Percentiles rank a stretch among this genome's conserved stretches.
These are phyloP conservation scores for Bombus fervidus DNA, from an alignment of 1,140 invertebrate species.

Conservation along the genomic window DNA sequence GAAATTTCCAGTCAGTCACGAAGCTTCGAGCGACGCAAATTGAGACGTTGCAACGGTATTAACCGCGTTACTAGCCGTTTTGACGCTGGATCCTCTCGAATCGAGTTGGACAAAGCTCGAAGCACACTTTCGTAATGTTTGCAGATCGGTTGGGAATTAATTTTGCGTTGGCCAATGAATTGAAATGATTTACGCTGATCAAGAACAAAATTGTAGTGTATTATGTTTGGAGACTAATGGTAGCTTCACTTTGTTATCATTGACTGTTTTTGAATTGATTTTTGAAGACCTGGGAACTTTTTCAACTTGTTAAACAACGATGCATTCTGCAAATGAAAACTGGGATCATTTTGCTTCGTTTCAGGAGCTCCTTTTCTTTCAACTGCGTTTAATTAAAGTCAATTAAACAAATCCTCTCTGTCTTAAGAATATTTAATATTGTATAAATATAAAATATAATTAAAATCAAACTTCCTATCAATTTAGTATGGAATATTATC, in stretches of 20 bases:
- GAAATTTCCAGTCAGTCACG: not conserved
- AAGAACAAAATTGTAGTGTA: not conserved
- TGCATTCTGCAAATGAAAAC: too few relatives aligned
- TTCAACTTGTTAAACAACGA: too few relatives aligned
- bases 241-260: not conserved
- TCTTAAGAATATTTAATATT: too few relatives aligned
- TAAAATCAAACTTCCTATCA: too few relatives aligned
- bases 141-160: not conserved
- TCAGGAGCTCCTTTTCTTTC: too few relatives aligned
- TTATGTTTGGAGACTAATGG: not conserved
- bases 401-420: too few relatives aligned
- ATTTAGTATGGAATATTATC: too few relatives aligned
- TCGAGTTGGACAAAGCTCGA: not conserved
- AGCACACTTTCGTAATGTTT: not conserved
- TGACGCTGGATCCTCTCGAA: not conserved
- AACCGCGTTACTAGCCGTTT: not conserved
- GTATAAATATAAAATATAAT: too few relatives aligned
- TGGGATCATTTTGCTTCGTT: too few relatives aligned
- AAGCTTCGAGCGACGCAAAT: not conserved
- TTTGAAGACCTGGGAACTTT: too few relatives aligned
- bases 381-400: too few relatives aligned
- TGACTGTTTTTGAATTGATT: not conserved
- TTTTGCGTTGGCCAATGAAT: not conserved
- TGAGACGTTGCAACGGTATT: not conserved
- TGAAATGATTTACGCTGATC: not conserved